Evolutionary conservation across 2,888 invertebrate species (phyloP).

Genomic region (Harpalus rubripes): DNA sequence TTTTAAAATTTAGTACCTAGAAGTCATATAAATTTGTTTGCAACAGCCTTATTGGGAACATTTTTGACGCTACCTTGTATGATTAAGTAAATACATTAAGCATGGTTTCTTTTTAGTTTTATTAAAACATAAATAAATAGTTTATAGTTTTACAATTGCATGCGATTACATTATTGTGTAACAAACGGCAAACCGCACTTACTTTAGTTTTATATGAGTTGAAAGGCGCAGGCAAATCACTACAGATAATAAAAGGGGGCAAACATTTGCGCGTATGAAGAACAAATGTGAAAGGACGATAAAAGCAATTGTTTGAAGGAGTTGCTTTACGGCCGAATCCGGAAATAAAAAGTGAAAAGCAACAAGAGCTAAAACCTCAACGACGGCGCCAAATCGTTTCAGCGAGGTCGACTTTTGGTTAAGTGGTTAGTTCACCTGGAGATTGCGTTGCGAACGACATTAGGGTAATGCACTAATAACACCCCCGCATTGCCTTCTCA

Average conservation of each 20-base stretch:
- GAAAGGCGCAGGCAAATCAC: slow-evolving; percentile 7
- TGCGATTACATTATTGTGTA: no score
- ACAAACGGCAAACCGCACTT: no score
- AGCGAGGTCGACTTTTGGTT: not conserved
- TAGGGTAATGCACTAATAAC: not conserved
- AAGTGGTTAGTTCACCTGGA: slow-evolving; percentile 4
- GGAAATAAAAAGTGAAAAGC: slow-evolving; percentile 17
- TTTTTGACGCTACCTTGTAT: no score
- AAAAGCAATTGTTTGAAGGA: slow-evolving; percentile 37
- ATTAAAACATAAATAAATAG: no score
- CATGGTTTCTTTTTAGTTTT: no score
- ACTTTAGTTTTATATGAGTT: not conserved
- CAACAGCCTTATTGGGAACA: no score
- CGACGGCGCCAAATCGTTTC: not conserved
- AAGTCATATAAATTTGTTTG: no score
- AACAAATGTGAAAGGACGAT: slow-evolving; percentile 36
- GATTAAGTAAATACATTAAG: no score
- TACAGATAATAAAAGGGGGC: not conserved
- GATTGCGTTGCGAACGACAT: slow-evolving; percentile 16
- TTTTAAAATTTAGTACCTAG: no score
- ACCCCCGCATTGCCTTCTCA: not conserved
- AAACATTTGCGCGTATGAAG: slow-evolving; percentile 31
- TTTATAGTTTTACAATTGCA: no score
- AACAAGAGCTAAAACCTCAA: not conserved
- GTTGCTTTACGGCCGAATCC: slow-evolving; percentile 14